Evolutionary conservation across 2,888 invertebrate species (phyloP).

Genomic region (Branchellion lobata): DNA sequence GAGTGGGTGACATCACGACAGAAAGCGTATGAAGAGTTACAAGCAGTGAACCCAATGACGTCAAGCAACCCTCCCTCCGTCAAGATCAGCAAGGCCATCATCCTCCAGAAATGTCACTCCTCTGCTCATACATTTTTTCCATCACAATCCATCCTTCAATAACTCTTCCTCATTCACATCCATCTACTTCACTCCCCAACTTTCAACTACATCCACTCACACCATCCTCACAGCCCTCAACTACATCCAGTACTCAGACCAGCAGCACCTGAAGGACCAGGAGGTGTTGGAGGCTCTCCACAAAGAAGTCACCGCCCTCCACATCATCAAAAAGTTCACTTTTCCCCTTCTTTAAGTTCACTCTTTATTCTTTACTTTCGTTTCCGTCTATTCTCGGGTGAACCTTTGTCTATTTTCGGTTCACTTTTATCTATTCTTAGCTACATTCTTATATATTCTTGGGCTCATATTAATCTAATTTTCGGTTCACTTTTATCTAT

Average conservation of each 20-base stretch:
- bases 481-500: too few relatives aligned
- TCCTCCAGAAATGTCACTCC: conserved; percentile 79
- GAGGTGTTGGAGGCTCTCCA: conserved; percentile 73
- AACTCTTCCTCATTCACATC: not conserved
- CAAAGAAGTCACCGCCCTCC: conserved; percentile 73
- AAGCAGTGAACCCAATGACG: conserved; percentile 87
- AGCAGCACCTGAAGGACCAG: conserved; percentile 88
- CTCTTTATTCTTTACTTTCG: too few relatives aligned
- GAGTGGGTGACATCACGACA: conserved; percentile 49
- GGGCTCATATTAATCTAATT: too few relatives aligned
- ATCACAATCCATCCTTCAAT: too few relatives aligned
- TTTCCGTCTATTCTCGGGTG: too few relatives aligned
- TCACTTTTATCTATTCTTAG: too few relatives aligned
- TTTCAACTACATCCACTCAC: too few relatives aligned
- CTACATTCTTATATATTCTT: too few relatives aligned
- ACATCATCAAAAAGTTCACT: conserved; percentile 72
- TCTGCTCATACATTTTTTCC: too few relatives aligned
- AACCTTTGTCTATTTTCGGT: too few relatives aligned
- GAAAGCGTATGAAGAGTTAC: conserved; percentile 90
- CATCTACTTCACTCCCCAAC: not conserved
- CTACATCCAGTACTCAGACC: conserved; percentile 76
- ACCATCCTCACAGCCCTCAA: conserved; percentile 60
- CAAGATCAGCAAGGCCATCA: conserved; percentile 92
- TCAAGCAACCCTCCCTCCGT: conserved; percentile 70
- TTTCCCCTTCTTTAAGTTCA: not conserved